Conservation (phyloP, 1,140 invertebrate genomes). For the Bombus huntii region DNA sequence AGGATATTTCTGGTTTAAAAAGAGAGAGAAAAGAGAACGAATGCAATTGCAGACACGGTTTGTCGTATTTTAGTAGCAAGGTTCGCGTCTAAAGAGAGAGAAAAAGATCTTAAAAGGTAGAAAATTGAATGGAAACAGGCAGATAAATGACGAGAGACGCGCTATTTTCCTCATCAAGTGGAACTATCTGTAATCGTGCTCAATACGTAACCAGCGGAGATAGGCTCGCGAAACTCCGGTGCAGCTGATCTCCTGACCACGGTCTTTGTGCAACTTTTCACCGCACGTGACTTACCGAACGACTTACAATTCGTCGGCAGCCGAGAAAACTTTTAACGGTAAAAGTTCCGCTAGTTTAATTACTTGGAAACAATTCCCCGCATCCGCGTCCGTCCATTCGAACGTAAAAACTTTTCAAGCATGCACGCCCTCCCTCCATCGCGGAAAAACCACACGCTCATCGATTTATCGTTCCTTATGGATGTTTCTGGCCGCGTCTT, state of each 20-base stretch:
- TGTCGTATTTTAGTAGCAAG: neutral
- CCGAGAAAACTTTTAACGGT: constrained; percentile 77
- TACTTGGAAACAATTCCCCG: constrained; percentile 81
- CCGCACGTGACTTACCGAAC: constrained; percentile 61
- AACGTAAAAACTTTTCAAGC: constrained; percentile 32
- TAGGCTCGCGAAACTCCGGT: neutral
- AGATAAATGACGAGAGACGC: neutral
- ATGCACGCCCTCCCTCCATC: neutral
- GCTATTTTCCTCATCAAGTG: neutral
- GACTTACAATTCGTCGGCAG: constrained; percentile 54
- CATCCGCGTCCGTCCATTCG: neutral
- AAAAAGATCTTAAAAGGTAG: no score
- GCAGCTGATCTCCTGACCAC: constrained; percentile 62
- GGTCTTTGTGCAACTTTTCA: constrained; percentile 65
- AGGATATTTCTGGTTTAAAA: neutral
- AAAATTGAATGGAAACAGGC: no score
- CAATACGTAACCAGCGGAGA: neutral
- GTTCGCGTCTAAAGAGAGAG: no score
- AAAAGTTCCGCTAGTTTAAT: constrained; percentile 81
- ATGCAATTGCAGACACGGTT: neutral
- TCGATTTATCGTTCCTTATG: constrained; percentile 41
- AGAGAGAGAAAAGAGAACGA: neutral
- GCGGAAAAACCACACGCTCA: neutral
- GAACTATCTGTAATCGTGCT: constrained; percentile 7
- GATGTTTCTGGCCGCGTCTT: neutral